A percentile compares a stretch with the other conserved stretches of the same genome.
phyloP scores from a whole-genome alignment of 2,113 vertebrate species.

The Macquaria australasica region DNA sequence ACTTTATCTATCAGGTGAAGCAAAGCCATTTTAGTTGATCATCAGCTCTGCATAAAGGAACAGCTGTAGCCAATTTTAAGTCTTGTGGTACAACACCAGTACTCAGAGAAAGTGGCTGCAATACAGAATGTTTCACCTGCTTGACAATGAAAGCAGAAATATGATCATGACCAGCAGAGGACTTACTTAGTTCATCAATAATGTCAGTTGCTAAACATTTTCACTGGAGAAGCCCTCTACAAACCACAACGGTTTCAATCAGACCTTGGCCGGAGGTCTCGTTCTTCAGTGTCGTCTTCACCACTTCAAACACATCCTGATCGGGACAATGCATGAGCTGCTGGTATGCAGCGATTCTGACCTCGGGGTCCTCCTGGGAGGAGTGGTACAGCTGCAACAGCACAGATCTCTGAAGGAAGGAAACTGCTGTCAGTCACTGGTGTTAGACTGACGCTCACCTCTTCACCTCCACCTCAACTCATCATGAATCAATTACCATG shows the following conservation, averaged over 20 bases:
- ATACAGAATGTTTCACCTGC: neutral
- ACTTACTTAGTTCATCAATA: neutral
- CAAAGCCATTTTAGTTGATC: neutral
- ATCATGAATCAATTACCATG: slow-evolving; percentile 52
- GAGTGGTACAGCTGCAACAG: slow-evolving; percentile 86
- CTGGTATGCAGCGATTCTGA: slow-evolving; percentile 90
- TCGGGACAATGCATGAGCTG: slow-evolving; percentile 88
- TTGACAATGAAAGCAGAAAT: neutral
- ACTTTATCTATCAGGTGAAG: too few relatives aligned
- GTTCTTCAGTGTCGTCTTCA: slow-evolving; percentile 82
- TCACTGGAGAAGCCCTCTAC: neutral
- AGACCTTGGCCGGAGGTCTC: slow-evolving; percentile 92
- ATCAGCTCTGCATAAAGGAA: neutral
- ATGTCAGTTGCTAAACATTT: neutral
- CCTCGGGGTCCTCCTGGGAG: slow-evolving; percentile 86
- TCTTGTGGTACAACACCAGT: neutral
- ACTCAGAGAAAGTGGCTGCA: neutral
- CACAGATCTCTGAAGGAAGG: slow-evolving; percentile 80
- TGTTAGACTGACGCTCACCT: slow-evolving; percentile 36
- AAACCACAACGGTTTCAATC: neutral
- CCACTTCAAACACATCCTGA: slow-evolving; percentile 82
- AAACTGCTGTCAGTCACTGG: slow-evolving; percentile 72
- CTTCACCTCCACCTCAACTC: slow-evolving; percentile 51
- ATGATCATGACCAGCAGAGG: neutral
- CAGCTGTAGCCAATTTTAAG: neutral